Base-by-base conservation (phyloP, 2,113 vertebrate species). In the Grammomys dolichurus region DNA sequence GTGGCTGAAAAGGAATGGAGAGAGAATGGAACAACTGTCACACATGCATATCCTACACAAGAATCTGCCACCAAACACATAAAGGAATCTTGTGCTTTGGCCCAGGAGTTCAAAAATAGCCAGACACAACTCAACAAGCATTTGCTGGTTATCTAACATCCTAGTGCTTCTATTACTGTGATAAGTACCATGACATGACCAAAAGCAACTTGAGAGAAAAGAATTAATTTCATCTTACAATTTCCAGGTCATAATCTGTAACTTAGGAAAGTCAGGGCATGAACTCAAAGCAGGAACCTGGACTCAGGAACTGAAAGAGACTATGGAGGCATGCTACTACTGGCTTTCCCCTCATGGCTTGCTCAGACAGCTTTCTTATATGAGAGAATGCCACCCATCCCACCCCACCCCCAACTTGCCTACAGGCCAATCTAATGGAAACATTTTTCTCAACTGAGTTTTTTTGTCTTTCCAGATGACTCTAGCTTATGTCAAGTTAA, bases 51-150 rank as follows among this genome's bases (percentile, higher is more conserved):
- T 10, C 10, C n/a, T 3, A 86, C 43, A 95, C 16, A 31, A n/a
- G 48, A 90, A 78, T 90, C 28, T 85, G 24, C 88, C 76, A 58
- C 63, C 67, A 89, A 75, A 94, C 14, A 78, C 1, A 7, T 19
- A 13, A 65, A 85, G n/a, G 28, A 85, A 90, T 31, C 24, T 58
- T n/a, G 86, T 24, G 87, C 56, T 70, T 56, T 58, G 40, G 58
- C 31, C 17, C 87, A 51, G 24, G 14, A 72, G n/a, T 7, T 56
- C 89, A 89, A 82, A 97, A 94, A 72, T 46, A 76, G 85, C 19
- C 13, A 22, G 31, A 46, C 63, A 86, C 9, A 86, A 81, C 17
- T 82, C 56, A 93, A 84, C 48, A 77, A 86, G 81, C 82, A 89
- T 69, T 81, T 60, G 60, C n/a, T 80, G 63, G 82, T 65, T 48